Conservation (phyloP, 37 sponge, comb jelly and placozoan genomes). For the Cladorhizidae sp. region DNA sequence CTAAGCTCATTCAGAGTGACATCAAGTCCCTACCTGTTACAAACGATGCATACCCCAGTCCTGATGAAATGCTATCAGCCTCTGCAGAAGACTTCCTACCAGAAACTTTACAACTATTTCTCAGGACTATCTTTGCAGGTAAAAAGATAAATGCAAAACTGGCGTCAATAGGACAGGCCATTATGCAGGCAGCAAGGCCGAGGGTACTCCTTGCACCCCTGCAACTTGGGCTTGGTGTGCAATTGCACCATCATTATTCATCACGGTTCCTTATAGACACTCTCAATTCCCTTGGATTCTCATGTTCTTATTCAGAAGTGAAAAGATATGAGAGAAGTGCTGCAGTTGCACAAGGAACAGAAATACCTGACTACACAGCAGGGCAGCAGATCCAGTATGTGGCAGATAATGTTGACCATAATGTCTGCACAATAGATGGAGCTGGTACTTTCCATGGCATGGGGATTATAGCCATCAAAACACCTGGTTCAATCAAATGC, state of each 20-base stretch:
- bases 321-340: too few species aligned
- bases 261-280: constrained; percentile 1
- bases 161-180: constrained; percentile 19
- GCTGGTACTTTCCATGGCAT: neutral
- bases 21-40: constrained; percentile 11
- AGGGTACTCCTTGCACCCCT: constrained; percentile 36
- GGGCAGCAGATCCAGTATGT: neutral
- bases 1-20: too few species aligned
- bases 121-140: neutral
- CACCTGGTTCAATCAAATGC: too few species aligned
- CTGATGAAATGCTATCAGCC: constrained; percentile 21
- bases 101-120: neutral
- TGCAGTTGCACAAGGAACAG: too few species aligned
- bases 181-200: constrained; percentile 49
- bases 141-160: constrained; percentile 9
- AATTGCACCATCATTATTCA: neutral
- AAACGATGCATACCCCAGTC: constrained; percentile 3
- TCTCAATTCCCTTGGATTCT: neutral
- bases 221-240: constrained; percentile 12
- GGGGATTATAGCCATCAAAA: too few species aligned
- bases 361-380: too few species aligned
- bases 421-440: neutral
- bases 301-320: too few species aligned
- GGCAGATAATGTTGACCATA: constrained; percentile 4
- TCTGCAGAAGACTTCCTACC: constrained; percentile 18